These are phyloP conservation scores for Lonchura striata DNA, from an alignment of 2,113 vertebrate species.

Conservation along the genomic window DNA sequence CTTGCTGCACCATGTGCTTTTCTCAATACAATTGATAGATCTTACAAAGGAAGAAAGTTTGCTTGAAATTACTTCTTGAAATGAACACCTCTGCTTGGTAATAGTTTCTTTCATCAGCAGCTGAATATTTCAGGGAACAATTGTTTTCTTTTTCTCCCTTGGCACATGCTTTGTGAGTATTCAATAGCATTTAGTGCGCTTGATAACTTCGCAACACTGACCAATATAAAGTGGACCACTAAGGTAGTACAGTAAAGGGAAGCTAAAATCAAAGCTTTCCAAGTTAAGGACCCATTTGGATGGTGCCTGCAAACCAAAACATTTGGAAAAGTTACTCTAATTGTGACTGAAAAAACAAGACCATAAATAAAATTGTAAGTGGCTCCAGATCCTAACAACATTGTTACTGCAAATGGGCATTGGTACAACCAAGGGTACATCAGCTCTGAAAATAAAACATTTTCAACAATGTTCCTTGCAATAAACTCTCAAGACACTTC, in stretches of 20 bases:
- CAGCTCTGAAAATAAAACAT: constrained; percentile 8
- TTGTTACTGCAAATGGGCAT: constrained; percentile 7
- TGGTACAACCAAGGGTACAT: neutral
- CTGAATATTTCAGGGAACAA: neutral
- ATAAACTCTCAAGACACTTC: neutral
- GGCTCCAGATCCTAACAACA: constrained; percentile 27
- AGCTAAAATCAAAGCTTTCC: constrained; percentile 17
- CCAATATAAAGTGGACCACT: neutral
- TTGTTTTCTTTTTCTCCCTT: neutral
- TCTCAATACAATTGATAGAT: neutral
- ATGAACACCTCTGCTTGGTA: neutral
- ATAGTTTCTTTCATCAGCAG: neutral
- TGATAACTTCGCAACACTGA: neutral
- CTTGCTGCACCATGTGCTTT: neutral
- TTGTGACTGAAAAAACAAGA: constrained; percentile 62
- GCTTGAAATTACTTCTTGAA: neutral
- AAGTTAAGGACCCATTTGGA: constrained; percentile 20
- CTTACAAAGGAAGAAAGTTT: neutral
- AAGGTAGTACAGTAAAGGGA: constrained; percentile 34
- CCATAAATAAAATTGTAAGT: constrained; percentile 58
- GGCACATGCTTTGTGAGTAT: neutral
- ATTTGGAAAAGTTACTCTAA: constrained; percentile 55
- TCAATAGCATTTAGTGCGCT: neutral
- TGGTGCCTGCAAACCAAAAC: constrained; percentile 34
- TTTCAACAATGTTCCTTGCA: neutral